Evolutionary conservation across 1,140 invertebrate species (phyloP).

Genomic region (Aphelenchoides avenae): DNA sequence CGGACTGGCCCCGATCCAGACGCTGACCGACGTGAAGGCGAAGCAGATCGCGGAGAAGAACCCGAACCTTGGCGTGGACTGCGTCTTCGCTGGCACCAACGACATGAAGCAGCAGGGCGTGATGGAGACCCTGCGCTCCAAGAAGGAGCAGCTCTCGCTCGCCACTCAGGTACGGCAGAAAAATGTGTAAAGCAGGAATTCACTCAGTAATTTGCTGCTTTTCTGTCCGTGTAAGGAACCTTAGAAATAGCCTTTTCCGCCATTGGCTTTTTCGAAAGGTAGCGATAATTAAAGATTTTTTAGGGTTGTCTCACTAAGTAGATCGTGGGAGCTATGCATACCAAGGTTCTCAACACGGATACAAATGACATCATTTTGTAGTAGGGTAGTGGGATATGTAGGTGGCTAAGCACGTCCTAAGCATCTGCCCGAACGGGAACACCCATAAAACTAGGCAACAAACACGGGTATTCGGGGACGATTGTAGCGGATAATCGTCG

Average conservation of each 20-base stretch:
- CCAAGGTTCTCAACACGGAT: no score
- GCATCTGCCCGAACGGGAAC: no score
- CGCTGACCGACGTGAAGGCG: slow-evolving; percentile 85
- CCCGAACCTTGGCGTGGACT: slow-evolving; percentile 85
- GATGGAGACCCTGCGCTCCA: slow-evolving; percentile 91
- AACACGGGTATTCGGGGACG: no score
- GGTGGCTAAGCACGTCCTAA: no score
- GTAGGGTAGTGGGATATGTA: no score
- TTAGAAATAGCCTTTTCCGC: not conserved
- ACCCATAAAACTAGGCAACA: no score
- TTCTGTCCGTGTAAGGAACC: not conserved
- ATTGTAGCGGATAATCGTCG: no score
- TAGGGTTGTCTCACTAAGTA: not conserved
- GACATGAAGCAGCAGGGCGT: slow-evolving; percentile 94
- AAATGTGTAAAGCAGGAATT: no score
- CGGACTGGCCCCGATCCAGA: slow-evolving; percentile 84
- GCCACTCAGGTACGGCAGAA: slow-evolving; percentile 70
- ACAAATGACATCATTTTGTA: no score
- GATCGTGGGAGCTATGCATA: no score
- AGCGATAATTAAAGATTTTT: not conserved
- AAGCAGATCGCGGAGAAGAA: slow-evolving; percentile 80
- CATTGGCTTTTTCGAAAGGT: not conserved
- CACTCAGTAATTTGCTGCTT: no score
- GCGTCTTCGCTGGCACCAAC: slow-evolving; percentile 76
- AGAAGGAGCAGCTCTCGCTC: slow-evolving; percentile 92